Evolutionary conservation across 1,140 invertebrate species (phyloP), one percentile per base, ranked within the genome.

Genomic region (Capitella teleta): DNA sequence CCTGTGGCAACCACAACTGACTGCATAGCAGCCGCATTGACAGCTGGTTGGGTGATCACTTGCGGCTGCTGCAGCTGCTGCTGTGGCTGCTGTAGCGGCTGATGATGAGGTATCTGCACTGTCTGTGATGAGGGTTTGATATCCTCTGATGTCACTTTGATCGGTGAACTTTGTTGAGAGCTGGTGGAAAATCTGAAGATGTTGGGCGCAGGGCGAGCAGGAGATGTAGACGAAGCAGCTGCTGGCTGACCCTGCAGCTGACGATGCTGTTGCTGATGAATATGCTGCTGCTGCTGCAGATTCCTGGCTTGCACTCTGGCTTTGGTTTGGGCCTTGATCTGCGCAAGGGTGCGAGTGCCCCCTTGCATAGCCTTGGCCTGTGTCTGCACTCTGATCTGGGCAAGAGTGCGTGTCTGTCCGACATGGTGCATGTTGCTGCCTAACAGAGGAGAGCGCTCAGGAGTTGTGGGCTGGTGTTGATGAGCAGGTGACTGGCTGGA

Each of bases 321-420:
- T 55, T 63, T 60, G 30, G 64, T 61, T 51, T 63, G 66, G 28
- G 61, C 61, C 54, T 44, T 44, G 3, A 44, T 44, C 25, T 44
- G 42, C 18, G 42, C 42, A n/a, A 44, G 42, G 5, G 42, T 44
- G 21, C 42, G 42, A 24, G 42, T 44, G n/a, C 25, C 19, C 6
- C 38, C 38, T 12, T 40, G 38, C 19, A 24, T 18, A n/a, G 21
- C 37, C 18, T 25, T 49, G 2, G 56, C 57, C 30, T 62, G 56
- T 24, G 61, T 61, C 38, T 64, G 62, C 5, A 61, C 62, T 43
- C 57, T 56, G 21, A 63, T 61, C 40, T 66, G 63, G 19, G 63
- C 62, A 38, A 66, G 50, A 1, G n/a, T n/a, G n/a, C n/a, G n/a
- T n/a, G n/a, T n/a, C 30, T 32, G 30, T 8, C 30, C 30, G n/a